Evolutionary conservation across 92 coral and sea anemone genomes (phyloP).

Genomic region (Umimayanthus kanabou): DNA sequence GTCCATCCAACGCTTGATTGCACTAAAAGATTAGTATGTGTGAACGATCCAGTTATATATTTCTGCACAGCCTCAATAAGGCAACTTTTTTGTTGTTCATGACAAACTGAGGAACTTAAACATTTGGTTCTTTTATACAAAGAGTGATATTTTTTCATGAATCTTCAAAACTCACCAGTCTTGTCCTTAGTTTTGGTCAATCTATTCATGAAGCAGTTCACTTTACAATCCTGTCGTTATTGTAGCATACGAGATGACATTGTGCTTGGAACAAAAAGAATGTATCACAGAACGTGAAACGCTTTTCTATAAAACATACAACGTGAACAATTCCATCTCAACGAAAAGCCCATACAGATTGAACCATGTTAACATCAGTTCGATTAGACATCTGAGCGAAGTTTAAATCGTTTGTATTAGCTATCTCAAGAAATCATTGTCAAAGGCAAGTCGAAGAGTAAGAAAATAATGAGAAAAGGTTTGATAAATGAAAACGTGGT

Average conservation of each 20-base stretch:
- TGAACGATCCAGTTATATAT: not conserved
- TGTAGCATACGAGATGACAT: not conserved
- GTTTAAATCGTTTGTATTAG: not conserved
- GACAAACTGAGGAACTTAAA: not conserved
- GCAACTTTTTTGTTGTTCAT: not conserved
- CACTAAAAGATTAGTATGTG: constrained; percentile 4
- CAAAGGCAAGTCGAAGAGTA: not conserved
- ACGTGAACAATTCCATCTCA: not conserved
- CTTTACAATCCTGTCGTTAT: not conserved
- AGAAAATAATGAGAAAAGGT: not conserved
- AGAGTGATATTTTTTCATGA: not conserved
- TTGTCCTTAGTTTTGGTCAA: not conserved
- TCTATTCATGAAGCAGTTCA: not conserved
- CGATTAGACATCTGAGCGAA: not conserved
- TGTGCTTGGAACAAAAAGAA: not conserved
- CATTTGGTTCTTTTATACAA: not conserved
- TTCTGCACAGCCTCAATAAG: too few species aligned
- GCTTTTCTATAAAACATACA: not conserved
- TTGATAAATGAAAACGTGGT: not conserved
- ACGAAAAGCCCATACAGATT: not conserved
- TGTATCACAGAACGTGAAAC: not conserved
- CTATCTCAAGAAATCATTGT: constrained; percentile 1
- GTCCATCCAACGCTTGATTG: constrained; percentile 1
- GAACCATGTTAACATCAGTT: not conserved
- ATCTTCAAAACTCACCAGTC: not conserved